Evolutionary conservation across 92 coral and sea anemone genomes (phyloP).

Genomic region (Isaurus tuberculatus): DNA sequence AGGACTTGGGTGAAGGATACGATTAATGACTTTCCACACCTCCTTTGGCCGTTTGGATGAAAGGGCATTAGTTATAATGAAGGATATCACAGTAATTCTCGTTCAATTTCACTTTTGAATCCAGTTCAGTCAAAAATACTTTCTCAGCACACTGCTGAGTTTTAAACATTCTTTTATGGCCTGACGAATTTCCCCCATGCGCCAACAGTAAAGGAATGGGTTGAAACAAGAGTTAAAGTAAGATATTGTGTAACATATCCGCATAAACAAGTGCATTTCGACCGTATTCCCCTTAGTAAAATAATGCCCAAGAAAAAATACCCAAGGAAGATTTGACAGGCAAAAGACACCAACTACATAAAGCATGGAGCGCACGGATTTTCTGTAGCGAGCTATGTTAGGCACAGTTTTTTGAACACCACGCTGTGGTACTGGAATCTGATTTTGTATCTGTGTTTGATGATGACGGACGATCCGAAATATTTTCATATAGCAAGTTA

Average conservation of each 20-base stretch:
- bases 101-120: no score
- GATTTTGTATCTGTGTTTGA: neutral
- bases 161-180: neutral
- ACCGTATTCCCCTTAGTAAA: neutral
- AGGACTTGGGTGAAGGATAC: no score
- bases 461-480: neutral
- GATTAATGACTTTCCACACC: no score
- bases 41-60: no score
- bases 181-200: neutral
- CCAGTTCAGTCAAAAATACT: no score
- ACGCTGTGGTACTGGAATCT: neutral
- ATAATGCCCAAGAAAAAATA: neutral
- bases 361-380: neutral
- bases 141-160: no score
- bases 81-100: no score
- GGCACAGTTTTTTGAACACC: neutral
- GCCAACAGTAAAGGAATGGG: conserved; percentile 12
- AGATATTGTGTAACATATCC: neutral
- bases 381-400: neutral
- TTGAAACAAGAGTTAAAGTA: neutral
- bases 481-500: neutral
- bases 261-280: neutral
- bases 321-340: neutral
- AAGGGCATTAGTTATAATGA: no score
- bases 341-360: neutral